A percentile compares a stretch with the other conserved stretches of the same genome.
phyloP scores from a whole-genome alignment of 2,888 invertebrate genomes.

The Dysmachus trigonus region DNA sequence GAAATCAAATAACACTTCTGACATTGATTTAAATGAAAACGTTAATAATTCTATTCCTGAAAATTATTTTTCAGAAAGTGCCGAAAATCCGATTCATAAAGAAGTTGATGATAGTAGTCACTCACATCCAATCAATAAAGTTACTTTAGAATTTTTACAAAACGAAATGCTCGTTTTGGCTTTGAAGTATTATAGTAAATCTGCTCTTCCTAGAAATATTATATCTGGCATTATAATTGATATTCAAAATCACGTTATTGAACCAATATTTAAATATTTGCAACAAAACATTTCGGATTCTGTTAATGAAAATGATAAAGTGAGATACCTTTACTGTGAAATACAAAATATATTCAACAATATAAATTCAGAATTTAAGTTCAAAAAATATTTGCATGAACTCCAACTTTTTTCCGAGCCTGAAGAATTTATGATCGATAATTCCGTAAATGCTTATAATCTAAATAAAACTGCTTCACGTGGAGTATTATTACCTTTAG shows the following conservation, averaged over 20 bases:
- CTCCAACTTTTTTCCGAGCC: slow-evolving; percentile 26
- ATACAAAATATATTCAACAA: background rate
- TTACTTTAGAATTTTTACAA: background rate
- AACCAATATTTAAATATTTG: background rate
- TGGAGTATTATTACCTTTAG: slow-evolving; percentile 31
- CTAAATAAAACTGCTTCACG: background rate
- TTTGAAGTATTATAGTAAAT: slow-evolving; percentile 26
- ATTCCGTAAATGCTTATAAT: background rate
- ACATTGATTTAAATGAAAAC: background rate
- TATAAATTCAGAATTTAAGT: slow-evolving; percentile 27
- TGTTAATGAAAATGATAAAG: background rate
- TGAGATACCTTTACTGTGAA: background rate
- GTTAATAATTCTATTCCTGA: background rate
- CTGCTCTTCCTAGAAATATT: background rate
- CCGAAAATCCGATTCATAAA: background rate
- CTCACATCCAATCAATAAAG: background rate
- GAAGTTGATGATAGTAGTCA: background rate
- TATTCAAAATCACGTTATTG: background rate
- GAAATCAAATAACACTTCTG: background rate
- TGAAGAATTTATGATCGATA: slow-evolving; percentile 40
- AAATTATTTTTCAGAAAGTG: background rate
- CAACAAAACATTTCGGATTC: background rate
- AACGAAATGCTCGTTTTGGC: background rate
- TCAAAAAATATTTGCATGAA: slow-evolving; percentile 7
- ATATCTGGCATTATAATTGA: background rate